Base-by-base conservation (phyloP, 2,888 invertebrate genomes). In the Theristus sp. region DNA sequence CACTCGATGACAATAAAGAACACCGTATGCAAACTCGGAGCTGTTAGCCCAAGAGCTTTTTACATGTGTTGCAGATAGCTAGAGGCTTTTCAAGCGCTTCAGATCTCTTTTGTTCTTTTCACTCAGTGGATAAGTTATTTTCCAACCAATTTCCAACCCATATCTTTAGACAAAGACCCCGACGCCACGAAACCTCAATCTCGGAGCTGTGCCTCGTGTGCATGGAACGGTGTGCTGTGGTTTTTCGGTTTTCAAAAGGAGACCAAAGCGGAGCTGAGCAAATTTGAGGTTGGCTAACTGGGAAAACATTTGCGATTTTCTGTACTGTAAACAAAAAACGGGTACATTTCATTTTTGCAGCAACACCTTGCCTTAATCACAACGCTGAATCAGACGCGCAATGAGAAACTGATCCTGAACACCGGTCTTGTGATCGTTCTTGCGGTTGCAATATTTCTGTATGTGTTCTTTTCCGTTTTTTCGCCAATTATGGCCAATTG, bases 361-460 rank as follows among this genome's bases (percentile, higher is more conserved):
- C 54, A 59, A 28, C 62, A 62, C 47, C 29, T 65, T 2, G 52
- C 53, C 17, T 58, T 64, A 0, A 60, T 70, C 27, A 61, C 64
- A 17, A 65, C 66, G 22, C 58, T 69, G 54, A 56, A 65, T 27
- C 69, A 70, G 53, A 60, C 61, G 27, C 62, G 26, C 27, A 46
- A 30, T 1, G 66, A 66, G 25, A 69, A 68, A 59, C 38, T 61
- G 27, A 57, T 68, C 46, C 65, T 71, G 0, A 64, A 67, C 57
- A 58, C 67, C 24, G 64, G 64, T 55, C 58, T 71, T 13, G 61
- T 64, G 25, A 49, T 67, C 20, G 66, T 71, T 27, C 53, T 73
- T 17, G 27, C 61, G 2, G 24, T 69, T 20, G 67, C 66, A 1
- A 27, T 66, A 25, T 62, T 64, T 38, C 57, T 69, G 27, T 70